Conservation (phyloP, 2,797 vertebrate genomes). For the Helicolenus hilgendorfi region DNA sequence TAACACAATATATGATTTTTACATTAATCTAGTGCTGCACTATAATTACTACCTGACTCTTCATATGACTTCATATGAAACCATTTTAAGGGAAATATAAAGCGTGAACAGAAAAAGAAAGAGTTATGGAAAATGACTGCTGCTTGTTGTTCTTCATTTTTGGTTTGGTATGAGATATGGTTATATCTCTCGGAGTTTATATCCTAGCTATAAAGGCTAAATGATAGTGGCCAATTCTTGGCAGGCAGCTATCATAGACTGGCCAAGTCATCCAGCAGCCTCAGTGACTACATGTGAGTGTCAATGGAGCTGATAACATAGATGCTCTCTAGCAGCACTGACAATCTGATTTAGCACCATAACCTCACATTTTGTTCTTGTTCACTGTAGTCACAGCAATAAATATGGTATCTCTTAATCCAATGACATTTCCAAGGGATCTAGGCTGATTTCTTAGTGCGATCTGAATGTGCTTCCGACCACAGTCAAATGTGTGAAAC, state of each 20-base stretch:
- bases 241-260: conserved; percentile 43
- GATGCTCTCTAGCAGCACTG: conserved; percentile 5
- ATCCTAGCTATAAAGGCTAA: conserved; percentile 50
- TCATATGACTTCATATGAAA: conserved; percentile 8
- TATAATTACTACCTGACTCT: conserved; percentile 1
- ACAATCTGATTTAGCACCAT: conserved; percentile 13
- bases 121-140: not conserved
- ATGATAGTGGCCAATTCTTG: conserved; percentile 41
- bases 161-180: conserved; percentile 22
- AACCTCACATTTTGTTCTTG: conserved; percentile 13
- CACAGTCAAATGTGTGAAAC: conserved; percentile 37
- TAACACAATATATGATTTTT: conserved; percentile 32
- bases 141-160: conserved; percentile 42
- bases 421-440: conserved; percentile 21
- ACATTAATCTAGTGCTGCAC: conserved; percentile 17
- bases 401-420: conserved; percentile 33
- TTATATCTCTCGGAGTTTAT: conserved; percentile 50
- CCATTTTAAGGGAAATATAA: not conserved
- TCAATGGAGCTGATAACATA: conserved; percentile 24
- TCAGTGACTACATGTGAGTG: conserved; percentile 30
- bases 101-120: not conserved
- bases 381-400: conserved; percentile 1
- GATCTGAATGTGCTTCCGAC: conserved; percentile 22
- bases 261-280: conserved; percentile 30
- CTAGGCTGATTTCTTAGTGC: not conserved